Conservation (phyloP, 1,140 invertebrate genomes). For the Musca domestica region DNA sequence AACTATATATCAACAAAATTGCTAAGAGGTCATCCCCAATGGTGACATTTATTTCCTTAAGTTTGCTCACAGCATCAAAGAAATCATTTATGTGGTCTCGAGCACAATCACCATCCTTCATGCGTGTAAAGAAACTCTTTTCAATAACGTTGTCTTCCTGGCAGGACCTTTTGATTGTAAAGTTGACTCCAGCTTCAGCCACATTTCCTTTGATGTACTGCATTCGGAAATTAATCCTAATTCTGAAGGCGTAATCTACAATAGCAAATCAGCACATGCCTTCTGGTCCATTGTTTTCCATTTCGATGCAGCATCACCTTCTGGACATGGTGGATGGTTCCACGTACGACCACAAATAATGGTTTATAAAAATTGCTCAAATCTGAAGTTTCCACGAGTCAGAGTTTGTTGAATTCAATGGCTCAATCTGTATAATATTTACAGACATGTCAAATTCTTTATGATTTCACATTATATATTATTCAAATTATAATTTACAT, state of each 20-base stretch:
- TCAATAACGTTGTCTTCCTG: constrained; percentile 32
- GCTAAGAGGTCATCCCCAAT: constrained; percentile 29
- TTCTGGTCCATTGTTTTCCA: too few species aligned
- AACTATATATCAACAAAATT: constrained; percentile 37
- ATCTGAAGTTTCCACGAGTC: constrained; percentile 34
- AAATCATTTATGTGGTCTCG: constrained; percentile 34
- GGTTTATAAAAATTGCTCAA: constrained; percentile 19
- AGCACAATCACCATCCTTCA: constrained; percentile 28
- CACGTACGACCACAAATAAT: constrained; percentile 27
- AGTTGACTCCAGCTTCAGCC: constrained; percentile 25
- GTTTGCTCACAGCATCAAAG: constrained; percentile 33
- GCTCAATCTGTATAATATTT: constrained; percentile 28
- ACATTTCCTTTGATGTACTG: constrained; percentile 26
- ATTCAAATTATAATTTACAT: too few species aligned
- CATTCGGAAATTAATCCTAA: constrained; percentile 12
- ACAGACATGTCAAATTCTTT: too few species aligned
- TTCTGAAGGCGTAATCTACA: constrained; percentile 25
- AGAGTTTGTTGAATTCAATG: constrained; percentile 29
- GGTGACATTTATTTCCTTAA: constrained; percentile 29
- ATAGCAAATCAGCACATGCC: constrained; percentile 25
- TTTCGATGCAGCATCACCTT: neutral
- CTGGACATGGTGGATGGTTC: neutral
- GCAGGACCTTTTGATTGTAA: constrained; percentile 34
- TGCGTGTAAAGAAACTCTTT: constrained; percentile 27
- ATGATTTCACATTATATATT: too few species aligned